Conservation (phyloP, 53 echinoderm and acorn worm species). For the Actinopyga echinites region DNA sequence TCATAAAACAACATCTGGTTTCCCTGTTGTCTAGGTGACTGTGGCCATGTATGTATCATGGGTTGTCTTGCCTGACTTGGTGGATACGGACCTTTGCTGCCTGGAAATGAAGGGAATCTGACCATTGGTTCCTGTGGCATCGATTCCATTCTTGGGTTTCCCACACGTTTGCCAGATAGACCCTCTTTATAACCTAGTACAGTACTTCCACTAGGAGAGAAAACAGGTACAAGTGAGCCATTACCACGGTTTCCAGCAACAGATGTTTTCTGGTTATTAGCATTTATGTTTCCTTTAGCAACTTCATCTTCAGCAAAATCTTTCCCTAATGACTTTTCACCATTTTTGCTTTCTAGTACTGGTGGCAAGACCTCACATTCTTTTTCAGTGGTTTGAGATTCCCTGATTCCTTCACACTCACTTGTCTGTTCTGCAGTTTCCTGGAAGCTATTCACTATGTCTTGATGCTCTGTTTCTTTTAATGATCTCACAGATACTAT, state of each 20-base stretch:
- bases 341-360: too few species aligned
- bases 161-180: background rate
- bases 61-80: background rate
- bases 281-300: too few species aligned
- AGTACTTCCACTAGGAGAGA: slow-evolving; percentile 32
- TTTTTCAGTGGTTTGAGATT: too few species aligned
- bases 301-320: too few species aligned
- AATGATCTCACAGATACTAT: slow-evolving; percentile 41
- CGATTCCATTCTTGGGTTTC: background rate
- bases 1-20: background rate
- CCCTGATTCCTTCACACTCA: too few species aligned
- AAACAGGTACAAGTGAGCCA: background rate
- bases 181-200: slow-evolving; percentile 36
- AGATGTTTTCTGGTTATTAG: too few species aligned
- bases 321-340: too few species aligned
- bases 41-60: background rate
- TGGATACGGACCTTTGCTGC: background rate
- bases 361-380: too few species aligned
- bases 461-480: background rate
- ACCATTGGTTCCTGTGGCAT: background rate
- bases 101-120: background rate
- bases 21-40: background rate
- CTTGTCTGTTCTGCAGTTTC: too few species aligned
- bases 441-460: too few species aligned
- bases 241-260: background rate